These are phyloP conservation scores for Anguilla obscura DNA, from an alignment of 2,797 vertebrate genomes.

Conservation along the genomic window DNA sequence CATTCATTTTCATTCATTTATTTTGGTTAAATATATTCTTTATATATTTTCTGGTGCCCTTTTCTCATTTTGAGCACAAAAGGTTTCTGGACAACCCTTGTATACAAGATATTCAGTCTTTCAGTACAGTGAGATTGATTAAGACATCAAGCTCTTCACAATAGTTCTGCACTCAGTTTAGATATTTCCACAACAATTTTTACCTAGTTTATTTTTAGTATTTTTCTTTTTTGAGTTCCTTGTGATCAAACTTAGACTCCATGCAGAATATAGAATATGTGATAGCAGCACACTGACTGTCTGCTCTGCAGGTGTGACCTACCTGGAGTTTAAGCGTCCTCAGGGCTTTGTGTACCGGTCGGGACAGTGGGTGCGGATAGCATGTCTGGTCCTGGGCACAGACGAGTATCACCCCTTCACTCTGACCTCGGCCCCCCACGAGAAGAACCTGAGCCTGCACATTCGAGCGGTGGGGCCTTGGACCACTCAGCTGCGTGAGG, in stretches of 20 bases:
- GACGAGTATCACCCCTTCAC: conserved; percentile 95
- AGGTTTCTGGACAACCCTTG: background rate
- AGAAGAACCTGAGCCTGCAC: conserved; percentile 82
- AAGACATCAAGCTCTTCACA: background rate
- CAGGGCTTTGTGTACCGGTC: conserved; percentile 93
- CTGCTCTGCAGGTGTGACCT: conserved; percentile 80
- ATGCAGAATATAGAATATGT: background rate
- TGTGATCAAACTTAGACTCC: background rate
- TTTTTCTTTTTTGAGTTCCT: background rate
- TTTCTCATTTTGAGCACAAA: background rate
- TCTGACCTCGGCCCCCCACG: conserved; percentile 89
- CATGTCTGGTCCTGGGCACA: conserved; percentile 86
- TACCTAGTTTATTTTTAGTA: background rate
- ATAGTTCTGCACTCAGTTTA: background rate
- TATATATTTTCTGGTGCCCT: too few relatives aligned
- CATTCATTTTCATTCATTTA: background rate
- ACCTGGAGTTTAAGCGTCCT: conserved; percentile 89
- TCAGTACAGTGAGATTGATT: background rate
- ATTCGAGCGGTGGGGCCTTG: conserved; percentile 83
- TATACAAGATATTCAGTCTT: background rate
- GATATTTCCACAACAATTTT: background rate
- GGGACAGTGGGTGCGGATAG: conserved; percentile 94
- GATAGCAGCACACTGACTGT: background rate
- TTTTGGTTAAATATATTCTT: background rate
- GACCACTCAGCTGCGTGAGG: conserved; percentile 83